A percentile compares a stretch with the other conserved stretches of the same genome.
Evolutionary conservation across 2,113 vertebrate species (phyloP).

Genomic region (Cheilinus undulatus): DNA sequence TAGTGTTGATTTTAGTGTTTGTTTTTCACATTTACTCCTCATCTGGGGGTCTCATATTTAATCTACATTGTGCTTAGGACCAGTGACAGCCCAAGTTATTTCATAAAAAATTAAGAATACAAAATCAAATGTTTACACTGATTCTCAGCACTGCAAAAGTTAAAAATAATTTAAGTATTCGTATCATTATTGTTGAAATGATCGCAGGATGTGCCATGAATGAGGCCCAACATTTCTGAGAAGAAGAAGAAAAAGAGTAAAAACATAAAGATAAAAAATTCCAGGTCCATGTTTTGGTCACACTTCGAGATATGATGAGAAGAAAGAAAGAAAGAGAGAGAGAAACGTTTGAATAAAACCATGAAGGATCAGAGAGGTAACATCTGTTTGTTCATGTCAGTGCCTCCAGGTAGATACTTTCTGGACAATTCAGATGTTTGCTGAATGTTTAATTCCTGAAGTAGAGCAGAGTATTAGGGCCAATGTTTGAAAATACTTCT

Average conservation of each 20-base stretch:
- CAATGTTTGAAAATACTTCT: not conserved
- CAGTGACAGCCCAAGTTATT: not conserved
- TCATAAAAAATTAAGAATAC: not conserved
- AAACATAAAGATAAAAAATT: not conserved
- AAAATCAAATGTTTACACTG: slow-evolving; percentile 21
- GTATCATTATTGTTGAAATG: slow-evolving; percentile 41
- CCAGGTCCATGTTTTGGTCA: slow-evolving; percentile 30
- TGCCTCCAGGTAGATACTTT: slow-evolving; percentile 16
- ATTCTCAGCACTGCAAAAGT: slow-evolving; percentile 22
- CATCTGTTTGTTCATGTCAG: slow-evolving; percentile 1
- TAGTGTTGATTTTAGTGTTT: slow-evolving; percentile 7
- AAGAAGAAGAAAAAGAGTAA: not conserved
- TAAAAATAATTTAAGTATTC: slow-evolving; percentile 23
- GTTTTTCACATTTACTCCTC: slow-evolving; percentile 29
- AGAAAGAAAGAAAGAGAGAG: not conserved
- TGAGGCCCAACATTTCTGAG: slow-evolving; percentile 2
- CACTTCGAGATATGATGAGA: not conserved
- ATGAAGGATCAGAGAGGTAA: not conserved
- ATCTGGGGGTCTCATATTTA: not conserved
- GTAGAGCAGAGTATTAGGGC: not conserved
- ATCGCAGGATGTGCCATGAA: slow-evolving; percentile 2
- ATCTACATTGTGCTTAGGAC: no score
- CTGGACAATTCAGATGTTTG: not conserved
- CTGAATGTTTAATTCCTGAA: not conserved
- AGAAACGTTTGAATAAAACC: not conserved